Base-by-base conservation (phyloP, 2,797 vertebrate species). In the Carcharodon carcharias region DNA sequence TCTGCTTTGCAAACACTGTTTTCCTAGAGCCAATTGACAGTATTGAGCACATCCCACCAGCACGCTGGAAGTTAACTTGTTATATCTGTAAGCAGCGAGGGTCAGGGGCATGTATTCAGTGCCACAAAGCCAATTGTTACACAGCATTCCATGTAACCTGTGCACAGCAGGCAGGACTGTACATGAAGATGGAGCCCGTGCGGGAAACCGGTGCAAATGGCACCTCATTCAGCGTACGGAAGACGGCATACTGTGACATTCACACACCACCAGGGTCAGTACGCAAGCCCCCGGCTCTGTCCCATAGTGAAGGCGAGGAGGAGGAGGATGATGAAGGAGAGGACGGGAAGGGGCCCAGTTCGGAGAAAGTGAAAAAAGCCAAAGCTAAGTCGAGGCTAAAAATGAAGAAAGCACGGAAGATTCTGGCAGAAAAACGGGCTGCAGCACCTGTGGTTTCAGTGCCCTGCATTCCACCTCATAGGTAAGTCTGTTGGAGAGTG, bases 121-220 rank as follows among this genome's bases (percentile, higher is more conserved):
- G 99, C 97, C 99, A 99, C 98, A 99, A 99, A 97, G 99, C 99
- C 96, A 99, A 99, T 98, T 99, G 99, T 97, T 99, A 99, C 98
- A 99, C 99, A 0, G 99, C 99, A 96, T 99, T 99, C 98, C 99
- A 99, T 0, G 99, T 99, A 96, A 99, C 99, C 63, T 99, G 99
- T 0, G 99, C 99, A 65, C 99, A 99, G 98, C 99, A 99, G 97
- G 99, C 99, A 0, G 99, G 99, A 92, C 98, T 99, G 67, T 99
- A 99, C 97, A 99, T 99, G 99, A 99, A 99, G 97, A 99, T 99
- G 99, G 99, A 99, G 97, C 99, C 99, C 0, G 99, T 99, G 96
- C 97, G 99, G 80, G 99, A 99, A 97, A 99, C 99, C 0, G 99
- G 99, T 0, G 99, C 99, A 96, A 99, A 99, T 0, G 99, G 99